Conservation (phyloP, 2,113 vertebrate species). For the Apteryx owenii region DNA sequence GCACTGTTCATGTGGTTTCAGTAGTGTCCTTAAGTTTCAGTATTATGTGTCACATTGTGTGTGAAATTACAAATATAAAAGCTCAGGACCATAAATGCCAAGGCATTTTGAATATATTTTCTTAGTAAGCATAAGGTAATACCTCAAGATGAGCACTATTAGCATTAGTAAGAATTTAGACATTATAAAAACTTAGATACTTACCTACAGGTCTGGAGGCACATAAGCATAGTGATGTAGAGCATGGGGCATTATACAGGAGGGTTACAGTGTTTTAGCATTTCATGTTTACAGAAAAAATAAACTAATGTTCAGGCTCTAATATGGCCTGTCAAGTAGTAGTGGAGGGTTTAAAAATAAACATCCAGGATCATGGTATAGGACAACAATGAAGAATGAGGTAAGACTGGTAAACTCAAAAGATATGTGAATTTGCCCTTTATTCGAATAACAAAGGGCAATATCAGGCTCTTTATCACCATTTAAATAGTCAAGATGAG, state of each 20-base stretch:
- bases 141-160: neutral
- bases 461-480: neutral
- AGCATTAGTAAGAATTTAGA: neutral
- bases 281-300: neutral
- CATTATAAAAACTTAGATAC: neutral
- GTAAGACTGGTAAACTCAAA: neutral
- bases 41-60: neutral
- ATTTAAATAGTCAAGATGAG: neutral
- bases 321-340: neutral
- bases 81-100: neutral
- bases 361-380: neutral
- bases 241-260: neutral
- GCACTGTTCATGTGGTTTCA: neutral
- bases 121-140: neutral
- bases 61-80: neutral
- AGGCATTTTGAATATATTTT: neutral
- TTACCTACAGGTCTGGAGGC: neutral
- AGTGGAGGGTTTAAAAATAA: neutral
- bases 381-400: neutral
- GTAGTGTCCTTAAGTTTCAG: neutral
- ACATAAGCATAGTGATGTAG: neutral
- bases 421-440: neutral
- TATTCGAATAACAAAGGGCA: neutral
- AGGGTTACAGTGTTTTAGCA: neutral
- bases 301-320: neutral